These are phyloP conservation scores for Lasioglossum baleicum DNA, from an alignment of 1,140 invertebrate species.

Conservation along the genomic window DNA sequence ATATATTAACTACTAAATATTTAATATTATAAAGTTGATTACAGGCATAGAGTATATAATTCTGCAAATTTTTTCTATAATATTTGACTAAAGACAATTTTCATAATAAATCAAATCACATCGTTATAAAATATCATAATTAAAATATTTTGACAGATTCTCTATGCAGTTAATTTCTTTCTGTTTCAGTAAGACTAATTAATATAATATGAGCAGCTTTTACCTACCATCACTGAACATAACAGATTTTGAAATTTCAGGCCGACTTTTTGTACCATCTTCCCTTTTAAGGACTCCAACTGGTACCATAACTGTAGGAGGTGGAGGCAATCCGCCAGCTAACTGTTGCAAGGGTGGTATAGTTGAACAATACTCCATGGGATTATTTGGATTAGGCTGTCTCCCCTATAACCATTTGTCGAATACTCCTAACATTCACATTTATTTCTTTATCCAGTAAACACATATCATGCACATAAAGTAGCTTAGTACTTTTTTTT, in stretches of 20 bases:
- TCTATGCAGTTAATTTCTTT: too few relatives aligned
- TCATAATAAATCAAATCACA: too few relatives aligned
- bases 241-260: slow-evolving; percentile 86
- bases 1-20: too few relatives aligned
- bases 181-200: too few relatives aligned
- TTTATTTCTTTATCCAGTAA: slow-evolving; percentile 74
- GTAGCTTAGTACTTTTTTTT: too few relatives aligned
- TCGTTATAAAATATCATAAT: too few relatives aligned
- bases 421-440: slow-evolving; percentile 84
- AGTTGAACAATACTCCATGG: slow-evolving; percentile 93
- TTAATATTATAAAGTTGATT: too few relatives aligned
- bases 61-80: too few relatives aligned
- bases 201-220: too few relatives aligned
- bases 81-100: too few relatives aligned
- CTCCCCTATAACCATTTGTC: slow-evolving; percentile 80
- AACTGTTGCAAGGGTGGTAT: slow-evolving; percentile 90
- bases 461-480: slow-evolving; percentile 51
- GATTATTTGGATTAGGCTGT: slow-evolving; percentile 92
- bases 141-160: too few relatives aligned
- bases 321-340: slow-evolving; percentile 80
- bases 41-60: too few relatives aligned
- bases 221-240: slow-evolving; percentile 92
- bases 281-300: slow-evolving; percentile 90
- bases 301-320: slow-evolving; percentile 90
- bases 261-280: slow-evolving; percentile 80